Evolutionary conservation across 2,888 invertebrate genomes (phyloP), one percentile per base, ranked within the genome.

Genomic region (Lochmaea crataegi): DNA sequence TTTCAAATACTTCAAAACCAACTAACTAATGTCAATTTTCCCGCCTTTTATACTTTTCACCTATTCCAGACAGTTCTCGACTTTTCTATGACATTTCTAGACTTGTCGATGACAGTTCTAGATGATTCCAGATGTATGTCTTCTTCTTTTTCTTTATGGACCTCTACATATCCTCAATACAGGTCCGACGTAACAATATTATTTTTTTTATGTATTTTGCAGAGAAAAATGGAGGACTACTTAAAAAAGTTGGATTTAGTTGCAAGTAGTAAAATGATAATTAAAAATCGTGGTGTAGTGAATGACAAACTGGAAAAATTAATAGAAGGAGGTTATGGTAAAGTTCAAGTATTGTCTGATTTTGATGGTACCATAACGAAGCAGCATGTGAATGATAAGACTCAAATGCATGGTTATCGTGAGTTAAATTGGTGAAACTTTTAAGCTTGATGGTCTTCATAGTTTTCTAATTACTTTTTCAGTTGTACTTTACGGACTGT

Each of bases 321-420:
- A 57, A 83, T 90, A 0, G 78, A 82, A 61, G 92, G 89, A 63
- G 92, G 92, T 10, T 84, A 89, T 32, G 87, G 88, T n/a, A 91
- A 91, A 76, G 86, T 96, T 73, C 92, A 96, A 90, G 88, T 96
- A 45, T 94, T 97, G 0, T 93, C 95, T 0, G 97, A 97, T 86
- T 97, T 96, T 85, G 97, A 97, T 85, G 91, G 92, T 80, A 97
- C 97, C 1, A 88, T 97, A 65, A 96, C 96, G 0, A 93, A 94
- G 80, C 94, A 94, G 80, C 91, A 93, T 78, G 90, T 93, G 75
- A 89, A 91, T 86, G 96, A 96, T 0, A 89, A 88, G 76, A 85
- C 87, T 45, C 93, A 94, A 38, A 87, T 92, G 2, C 94, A 94
- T 60, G 96, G 95, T 86, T 96, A 96, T 88, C 94, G 96, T 92